Base-by-base conservation (phyloP, 2,113 vertebrate species). In the Ctenodactylus gundi region DNA sequence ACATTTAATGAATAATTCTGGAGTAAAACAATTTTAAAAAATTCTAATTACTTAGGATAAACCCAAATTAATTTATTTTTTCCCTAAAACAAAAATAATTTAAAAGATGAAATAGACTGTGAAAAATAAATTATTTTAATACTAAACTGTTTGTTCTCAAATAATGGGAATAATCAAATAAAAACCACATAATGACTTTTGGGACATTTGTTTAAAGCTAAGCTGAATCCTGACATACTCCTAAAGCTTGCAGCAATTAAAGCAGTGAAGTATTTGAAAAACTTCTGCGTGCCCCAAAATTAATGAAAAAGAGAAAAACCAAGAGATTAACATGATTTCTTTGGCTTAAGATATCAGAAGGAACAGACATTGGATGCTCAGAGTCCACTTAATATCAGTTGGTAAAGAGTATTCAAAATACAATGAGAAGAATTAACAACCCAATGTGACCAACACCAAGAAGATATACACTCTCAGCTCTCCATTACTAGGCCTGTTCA, bases 1-100 rank as follows among this genome's bases (percentile, higher is more conserved):
- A 23, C 15, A 88, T 72, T 90, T 57, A 90, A 81, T 62, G 44
- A 27, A 27, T 72, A 51, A 95, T 72, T 95, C 49, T 85, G 10
- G 49, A 55, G 34, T 53, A 94, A 95, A 93, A 23, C 62, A 95
- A n/a, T n/a, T n/a, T n/a, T n/a, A n/a, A n/a, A n/a, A n/a, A n/a
- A n/a, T n/a, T n/a, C n/a, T n/a, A n/a, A n/a, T n/a, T n/a, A n/a
- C n/a, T n/a, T n/a, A n/a, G 20, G 7, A 88, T 93, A 44, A 92
- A 67, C 12, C 4, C 55, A 92, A 90, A 90, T 90, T 75, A 92
- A 83, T 62, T 88, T 91, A 12, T 88, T 76, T 85, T 88, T 91
- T 44, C 57, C 36, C 31, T 53, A 83, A 82, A 94, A 57, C 49
- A 92, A 94, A 85, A 96, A 67, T 92, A 91, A 75, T 72, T 85